Conservation (phyloP, 1,140 invertebrate genomes). For the Gonioctena quinquepunctata region DNA sequence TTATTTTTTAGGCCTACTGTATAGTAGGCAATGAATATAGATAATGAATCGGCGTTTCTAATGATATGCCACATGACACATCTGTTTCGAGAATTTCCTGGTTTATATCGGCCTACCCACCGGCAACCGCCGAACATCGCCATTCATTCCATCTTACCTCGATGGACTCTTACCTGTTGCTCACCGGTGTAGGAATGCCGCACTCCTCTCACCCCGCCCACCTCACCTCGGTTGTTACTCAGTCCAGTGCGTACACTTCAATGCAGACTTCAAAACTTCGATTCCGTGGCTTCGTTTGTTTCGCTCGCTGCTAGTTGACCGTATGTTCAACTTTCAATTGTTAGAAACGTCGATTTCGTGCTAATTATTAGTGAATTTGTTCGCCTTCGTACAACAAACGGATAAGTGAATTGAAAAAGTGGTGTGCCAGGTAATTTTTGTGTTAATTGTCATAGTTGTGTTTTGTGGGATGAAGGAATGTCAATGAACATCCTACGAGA, state of each 20-base stretch:
- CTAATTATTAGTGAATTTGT: neutral
- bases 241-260: neutral
- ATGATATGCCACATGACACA: too few relatives aligned
- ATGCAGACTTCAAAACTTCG: neutral
- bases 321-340: constrained; percentile 3
- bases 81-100: too few relatives aligned
- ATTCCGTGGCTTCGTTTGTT: constrained; percentile 1
- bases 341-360: neutral
- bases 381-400: neutral
- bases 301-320: neutral
- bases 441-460: neutral
- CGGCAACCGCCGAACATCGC: neutral
- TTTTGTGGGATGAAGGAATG: neutral
- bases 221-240: constrained; percentile 15
- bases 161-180: constrained; percentile 32
- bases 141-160: constrained; percentile 14
- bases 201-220: constrained; percentile 34
- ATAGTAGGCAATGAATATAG: too few relatives aligned
- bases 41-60: too few relatives aligned
- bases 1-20: too few relatives aligned
- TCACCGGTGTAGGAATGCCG: constrained; percentile 37
- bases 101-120: too few relatives aligned
- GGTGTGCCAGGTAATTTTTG: constrained; percentile 22
- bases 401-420: neutral
- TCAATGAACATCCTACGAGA: neutral